Percentiles rank a stretch among this genome's conserved stretches.
These are phyloP conservation scores for Drosophila sucinea DNA, from an alignment of 1,140 invertebrate genomes.

Conservation along the genomic window DNA sequence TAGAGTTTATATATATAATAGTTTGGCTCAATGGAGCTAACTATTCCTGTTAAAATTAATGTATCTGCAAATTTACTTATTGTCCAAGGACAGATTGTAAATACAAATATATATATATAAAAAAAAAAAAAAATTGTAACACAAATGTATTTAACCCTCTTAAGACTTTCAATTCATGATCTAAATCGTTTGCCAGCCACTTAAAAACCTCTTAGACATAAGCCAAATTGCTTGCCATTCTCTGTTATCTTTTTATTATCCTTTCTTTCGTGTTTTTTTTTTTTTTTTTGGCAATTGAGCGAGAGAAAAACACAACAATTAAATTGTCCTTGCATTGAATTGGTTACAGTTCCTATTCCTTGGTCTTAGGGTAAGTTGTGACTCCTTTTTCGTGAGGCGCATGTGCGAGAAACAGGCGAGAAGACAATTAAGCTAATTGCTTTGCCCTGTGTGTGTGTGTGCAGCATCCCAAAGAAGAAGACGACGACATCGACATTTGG, in stretches of 20 bases:
- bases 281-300: constrained; percentile 23
- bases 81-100: too few species aligned
- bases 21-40: too few species aligned
- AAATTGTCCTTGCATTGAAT: constrained; percentile 48
- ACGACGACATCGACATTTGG: constrained; percentile 28
- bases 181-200: constrained; percentile 4
- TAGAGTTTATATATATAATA: too few species aligned
- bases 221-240: constrained; percentile 4
- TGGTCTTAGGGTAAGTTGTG: constrained; percentile 19
- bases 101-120: too few species aligned
- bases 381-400: constrained; percentile 27
- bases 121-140: too few species aligned
- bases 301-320: constrained; percentile 40
- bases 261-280: constrained; percentile 5
- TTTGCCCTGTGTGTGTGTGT: constrained; percentile 20
- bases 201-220: constrained; percentile 6
- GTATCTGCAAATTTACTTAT: too few species aligned
- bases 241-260: constrained; percentile 6
- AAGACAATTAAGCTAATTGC: constrained; percentile 80
- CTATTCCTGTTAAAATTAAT: too few species aligned
- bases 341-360: constrained; percentile 19
- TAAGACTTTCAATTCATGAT: neutral
- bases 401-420: constrained; percentile 47
- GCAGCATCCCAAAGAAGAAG: constrained; percentile 38
- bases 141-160: neutral